Evolutionary conservation across 2,797 vertebrate genomes (phyloP), one percentile per base, ranked within the genome.

Genomic region (Cygnus olor): DNA sequence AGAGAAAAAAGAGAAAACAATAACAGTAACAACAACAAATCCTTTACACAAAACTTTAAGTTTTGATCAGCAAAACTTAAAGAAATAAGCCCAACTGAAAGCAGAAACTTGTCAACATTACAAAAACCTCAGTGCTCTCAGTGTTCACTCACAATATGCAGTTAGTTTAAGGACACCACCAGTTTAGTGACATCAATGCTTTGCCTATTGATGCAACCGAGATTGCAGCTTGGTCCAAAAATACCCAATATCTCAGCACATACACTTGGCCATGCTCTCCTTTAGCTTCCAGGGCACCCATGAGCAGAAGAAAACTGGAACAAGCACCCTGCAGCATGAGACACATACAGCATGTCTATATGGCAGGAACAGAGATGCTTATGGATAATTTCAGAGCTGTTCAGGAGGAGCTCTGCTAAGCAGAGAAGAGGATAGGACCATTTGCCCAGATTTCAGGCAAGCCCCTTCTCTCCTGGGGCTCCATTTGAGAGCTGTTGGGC

Each of bases 241-340:
- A 79, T 7, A 58, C 21, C 11, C 9, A 5, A 4, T 53, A 79
- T 79, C 60, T 72, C 32, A 36, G 69, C 40, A 47, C 17, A 76
- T 74, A 16, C 19, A 11, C 58, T 60, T 54, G 56, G 14, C 24
- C 0, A 0, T 40, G 17, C 13, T 80, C 16, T 11, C 8, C 24
- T 45, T 45, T 61, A 54, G 40, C n/a, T 80, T 83, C 76, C 10
- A 45, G 14, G 61, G 24, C 49, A 53, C 14, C 8, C 34, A 20
- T 0, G 15, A 68, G 28, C 30, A 70, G 30, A 72, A 7, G 8
- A 76, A 65, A 71, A 25, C 32, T 56, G 47, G 66, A 88, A 45
- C 7, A 49, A 77, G 36, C 6, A 70, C 8, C 34, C 20, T 56
- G 16, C 34, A 63, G 27, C 5, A 14, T 17, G 8, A 44, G 49